Conservation (phyloP, 1,140 invertebrate species). For the Brachionus paranguensis region DNA sequence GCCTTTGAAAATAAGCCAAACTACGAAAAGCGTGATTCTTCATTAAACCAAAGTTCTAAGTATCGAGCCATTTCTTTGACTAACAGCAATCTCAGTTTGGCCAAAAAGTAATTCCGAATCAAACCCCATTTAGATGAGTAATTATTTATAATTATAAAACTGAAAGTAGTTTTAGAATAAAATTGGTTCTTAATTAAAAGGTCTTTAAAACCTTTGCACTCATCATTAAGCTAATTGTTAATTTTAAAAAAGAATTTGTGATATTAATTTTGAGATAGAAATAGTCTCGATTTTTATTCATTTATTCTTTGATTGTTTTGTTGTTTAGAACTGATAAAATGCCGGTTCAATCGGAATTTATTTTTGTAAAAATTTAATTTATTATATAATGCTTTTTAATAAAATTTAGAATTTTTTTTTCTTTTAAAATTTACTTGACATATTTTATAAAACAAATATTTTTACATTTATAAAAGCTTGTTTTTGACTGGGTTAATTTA, state of each 20-base stretch:
- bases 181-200: background rate
- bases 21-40: background rate
- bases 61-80: background rate
- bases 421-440: background rate
- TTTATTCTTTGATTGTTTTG: background rate
- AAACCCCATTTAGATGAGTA: background rate
- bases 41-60: background rate
- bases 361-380: background rate
- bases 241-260: background rate
- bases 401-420: background rate
- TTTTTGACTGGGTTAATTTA: too few species aligned
- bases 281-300: background rate
- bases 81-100: background rate
- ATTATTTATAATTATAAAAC: background rate
- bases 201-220: background rate
- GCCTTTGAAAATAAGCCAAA: slow-evolving; percentile 45
- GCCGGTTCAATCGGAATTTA: background rate
- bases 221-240: background rate
- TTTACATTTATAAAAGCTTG: too few species aligned
- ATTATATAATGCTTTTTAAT: background rate
- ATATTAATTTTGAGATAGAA: background rate
- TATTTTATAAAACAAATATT: too few species aligned
- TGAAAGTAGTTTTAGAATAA: background rate
- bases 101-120: background rate
- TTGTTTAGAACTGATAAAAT: background rate